phyloP scores from a whole-genome alignment of 2,797 vertebrate species.

The Melanitta fusca region DNA sequence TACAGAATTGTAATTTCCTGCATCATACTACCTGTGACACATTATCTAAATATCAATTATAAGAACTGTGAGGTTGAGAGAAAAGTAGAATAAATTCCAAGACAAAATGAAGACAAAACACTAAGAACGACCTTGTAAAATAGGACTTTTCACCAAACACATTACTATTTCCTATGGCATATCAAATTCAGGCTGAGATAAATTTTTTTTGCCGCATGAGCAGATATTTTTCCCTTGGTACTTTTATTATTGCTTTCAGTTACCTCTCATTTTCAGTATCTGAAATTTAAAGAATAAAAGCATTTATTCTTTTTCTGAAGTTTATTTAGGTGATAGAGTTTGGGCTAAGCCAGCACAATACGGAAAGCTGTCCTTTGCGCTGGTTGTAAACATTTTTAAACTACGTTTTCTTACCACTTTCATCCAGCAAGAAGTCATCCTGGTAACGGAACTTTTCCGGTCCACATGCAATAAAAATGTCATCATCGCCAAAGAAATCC shows the following conservation, averaged over 20 bases:
- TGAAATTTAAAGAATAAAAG: constrained; percentile 67
- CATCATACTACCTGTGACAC: neutral
- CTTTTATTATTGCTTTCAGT: constrained; percentile 5
- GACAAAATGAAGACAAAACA: neutral
- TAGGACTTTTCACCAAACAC: neutral
- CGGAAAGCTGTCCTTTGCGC: constrained; percentile 52
- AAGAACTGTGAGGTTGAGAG: neutral
- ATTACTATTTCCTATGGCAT: neutral
- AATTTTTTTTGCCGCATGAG: neutral
- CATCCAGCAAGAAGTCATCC: constrained; percentile 98
- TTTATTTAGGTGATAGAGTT: constrained; percentile 54
- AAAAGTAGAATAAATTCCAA: neutral
- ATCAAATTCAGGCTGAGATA: neutral
- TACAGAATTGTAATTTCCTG: neutral
- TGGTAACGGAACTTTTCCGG: constrained; percentile 99
- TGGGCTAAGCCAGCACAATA: constrained; percentile 44
- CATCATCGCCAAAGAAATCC: constrained; percentile 98
- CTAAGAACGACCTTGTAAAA: neutral
- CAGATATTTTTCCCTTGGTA: constrained; percentile 26
- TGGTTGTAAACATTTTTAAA: constrained; percentile 61
- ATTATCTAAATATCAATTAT: neutral
- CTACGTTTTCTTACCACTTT: constrained; percentile 87
- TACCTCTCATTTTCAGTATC: constrained; percentile 64
- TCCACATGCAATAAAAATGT: constrained; percentile 98
- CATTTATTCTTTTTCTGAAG: constrained; percentile 56